Evolutionary conservation across 2,113 vertebrate species (phyloP), one percentile per base, ranked within the genome.

Genomic region (Lynx canadensis): DNA sequence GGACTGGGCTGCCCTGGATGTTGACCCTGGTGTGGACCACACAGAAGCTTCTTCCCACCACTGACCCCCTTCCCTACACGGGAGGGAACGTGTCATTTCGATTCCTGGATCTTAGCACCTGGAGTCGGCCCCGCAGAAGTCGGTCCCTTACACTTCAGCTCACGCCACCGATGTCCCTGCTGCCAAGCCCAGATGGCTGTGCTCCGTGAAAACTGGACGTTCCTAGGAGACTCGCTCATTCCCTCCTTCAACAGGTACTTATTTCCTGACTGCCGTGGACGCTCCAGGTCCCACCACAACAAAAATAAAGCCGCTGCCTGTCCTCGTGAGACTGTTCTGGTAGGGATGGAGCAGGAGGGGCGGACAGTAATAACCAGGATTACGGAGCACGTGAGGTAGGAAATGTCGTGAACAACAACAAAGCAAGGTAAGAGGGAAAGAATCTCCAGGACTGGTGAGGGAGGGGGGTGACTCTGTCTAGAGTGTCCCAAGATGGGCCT

Each of bases 401-500:
- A 7, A 41, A 33, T 50, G 48, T 55, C 10, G 45, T 13, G 25
- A 38, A 73, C 33, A 52, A 33, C 14, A 78, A 15, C 1, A 93
- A 25, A 65, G 21, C 38, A 33, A 38, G 5, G 2, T 13, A 1
- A 55, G n/a, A 38, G 29, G 19, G 8, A 18, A 25, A 3, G n/a
- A 4, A 7, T 45, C 9, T 29, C 19, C 33, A 33, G n/a, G 36
- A 31, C 4, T 9, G 31, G 6, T 2, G 16, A 41, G 5, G 31
- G 19, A 21, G 6, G 13, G 31, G 16, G 5, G 13, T 0, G 0
- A 6, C 1, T 31, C 0, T 23, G 19, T 27, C 6, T 7, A 38
- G 33, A 50, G 60, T 4, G 0, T 48, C 15, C 14, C 1, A 1
- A 45, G n/a, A 27, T 1, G 5, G n/a, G 31, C 3, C 14, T 68